Base-by-base conservation (phyloP, 2,113 vertebrate genomes). In the Craseonycteris thonglongyai region DNA sequence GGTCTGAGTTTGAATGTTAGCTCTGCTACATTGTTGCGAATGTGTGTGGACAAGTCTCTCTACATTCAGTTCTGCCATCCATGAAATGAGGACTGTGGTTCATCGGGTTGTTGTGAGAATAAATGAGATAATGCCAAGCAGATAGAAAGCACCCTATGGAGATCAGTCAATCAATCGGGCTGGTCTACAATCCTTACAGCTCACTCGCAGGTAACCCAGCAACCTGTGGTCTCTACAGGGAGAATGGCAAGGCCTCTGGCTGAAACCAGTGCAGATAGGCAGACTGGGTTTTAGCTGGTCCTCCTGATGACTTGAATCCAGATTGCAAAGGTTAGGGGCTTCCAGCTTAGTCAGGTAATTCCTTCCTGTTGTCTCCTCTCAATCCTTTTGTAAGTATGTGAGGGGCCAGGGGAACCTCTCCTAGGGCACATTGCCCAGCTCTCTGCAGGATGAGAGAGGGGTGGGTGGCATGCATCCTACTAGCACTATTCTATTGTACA, bases 101-200 rank as follows among this genome's bases (percentile, higher is more conserved):
- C 42, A 4, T 86, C 38, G 58, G 59, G 76, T 56, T 74, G 49
- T 74, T 86, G 58, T 69, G 91, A 89, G 81, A 93, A 91, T 95
- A 90, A 92, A 90, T 88, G 91, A 96, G 88, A 79, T 84, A 88
- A 94, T 45, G 86, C 93, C 66, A 33, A 42, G 65, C 42, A 74
- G 88, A 91, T 24, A 88, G 88, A 56, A 72, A 95, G 91, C 56
- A 74, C 79, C 91, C 89, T 42, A 1, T 15, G 38, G 95, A 94
- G 88, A 88, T 86, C 49, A 75, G 3, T 79, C 78, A 21, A 30
- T 95, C 93, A 33, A 6, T 82, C 86, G 66, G 78, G 54, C 45
- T 68, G 81, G 74, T 63, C 63, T 38, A 13, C 74, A 71, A 49
- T 35, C 87, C 71, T 85, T 68, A 65, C 82, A n/a, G 40, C 88